phyloP scores from a whole-genome alignment of 2,113 vertebrate genomes.

The Gymnarchus niloticus region DNA sequence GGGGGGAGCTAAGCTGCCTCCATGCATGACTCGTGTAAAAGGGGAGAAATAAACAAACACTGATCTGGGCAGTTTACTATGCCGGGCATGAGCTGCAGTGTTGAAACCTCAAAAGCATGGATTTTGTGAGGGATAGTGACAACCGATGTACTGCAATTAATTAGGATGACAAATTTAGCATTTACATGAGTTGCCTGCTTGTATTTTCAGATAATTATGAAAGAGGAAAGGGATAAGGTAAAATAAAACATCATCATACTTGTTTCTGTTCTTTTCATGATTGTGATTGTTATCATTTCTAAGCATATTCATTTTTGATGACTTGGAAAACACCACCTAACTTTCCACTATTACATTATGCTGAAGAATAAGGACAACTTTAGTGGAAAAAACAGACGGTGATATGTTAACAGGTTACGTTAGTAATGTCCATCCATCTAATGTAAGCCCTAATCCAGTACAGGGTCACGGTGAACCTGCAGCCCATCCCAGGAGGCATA shows the following conservation, averaged over 20 bases:
- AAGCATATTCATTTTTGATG: not conserved
- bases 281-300: not conserved
- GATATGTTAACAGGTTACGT: no score
- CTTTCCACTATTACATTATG: not conserved
- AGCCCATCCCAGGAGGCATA: no score
- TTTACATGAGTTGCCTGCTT: conserved; percentile 22
- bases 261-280: not conserved
- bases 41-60: conserved; percentile 35
- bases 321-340: not conserved
- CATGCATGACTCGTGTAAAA: conserved; percentile 24
- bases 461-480: no score
- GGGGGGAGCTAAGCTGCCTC: conserved; percentile 15
- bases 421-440: not conserved
- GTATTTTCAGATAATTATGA: not conserved
- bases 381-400: no score
- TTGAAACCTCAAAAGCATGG: conserved; percentile 3
- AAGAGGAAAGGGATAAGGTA: not conserved
- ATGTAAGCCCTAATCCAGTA: no score
- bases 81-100: not conserved
- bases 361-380: no score
- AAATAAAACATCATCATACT: not conserved
- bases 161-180: conserved; percentile 36
- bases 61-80: not conserved
- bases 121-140: conserved; percentile 25
- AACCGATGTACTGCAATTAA: conserved; percentile 42